Base-by-base conservation (phyloP, 2,888 invertebrate species). In the Drosophila picticornis region DNA sequence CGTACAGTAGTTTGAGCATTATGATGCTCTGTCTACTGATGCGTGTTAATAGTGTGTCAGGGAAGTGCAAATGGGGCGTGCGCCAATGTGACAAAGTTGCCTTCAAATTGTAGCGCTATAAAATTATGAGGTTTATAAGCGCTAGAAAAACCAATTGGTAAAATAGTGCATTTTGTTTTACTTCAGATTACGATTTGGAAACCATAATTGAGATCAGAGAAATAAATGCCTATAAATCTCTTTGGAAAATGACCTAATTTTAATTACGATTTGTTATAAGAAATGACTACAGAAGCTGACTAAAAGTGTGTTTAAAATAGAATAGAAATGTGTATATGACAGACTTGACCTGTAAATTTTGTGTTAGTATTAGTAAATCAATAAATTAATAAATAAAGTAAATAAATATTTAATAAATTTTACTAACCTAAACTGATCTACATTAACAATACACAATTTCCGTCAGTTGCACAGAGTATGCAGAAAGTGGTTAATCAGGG, bases 41-140 rank as follows among this genome's bases (percentile, higher is more conserved):
- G 52, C n/a, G 27, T 61, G 46, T 61, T 68, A 58, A 56, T 48
- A 9, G 32, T 34, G 58, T 81, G 67, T 65, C 50, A 53, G 38
- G 3, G 19, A 59, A 52, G 48, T 70, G 52, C 69, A 63, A 83
- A 55, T 72, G 72, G 77, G 67, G 90, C 87, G 50, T 69, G 31
- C 43, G 64, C 51, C 56, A 36, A 61, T 55, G 19, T 56, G 83
- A 69, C 69, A 72, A 57, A 68, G 34, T 11, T 68, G 86, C 22
- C 53, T 57, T 53, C 27, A 53, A 72, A 72, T 72, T 71, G 48
- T 34, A 11, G 55, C 27, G 46, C 62, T 27, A 19, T 29, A 22
- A 53, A 36, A 60, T 58, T 6, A 43, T 22, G 36, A 19, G 10
- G 36, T 36, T 32, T n/a, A 11, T 5, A 32, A 36, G 29, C 13